Base-by-base conservation (phyloP, 2,797 vertebrate genomes). In the Sphenodon punctatus region DNA sequence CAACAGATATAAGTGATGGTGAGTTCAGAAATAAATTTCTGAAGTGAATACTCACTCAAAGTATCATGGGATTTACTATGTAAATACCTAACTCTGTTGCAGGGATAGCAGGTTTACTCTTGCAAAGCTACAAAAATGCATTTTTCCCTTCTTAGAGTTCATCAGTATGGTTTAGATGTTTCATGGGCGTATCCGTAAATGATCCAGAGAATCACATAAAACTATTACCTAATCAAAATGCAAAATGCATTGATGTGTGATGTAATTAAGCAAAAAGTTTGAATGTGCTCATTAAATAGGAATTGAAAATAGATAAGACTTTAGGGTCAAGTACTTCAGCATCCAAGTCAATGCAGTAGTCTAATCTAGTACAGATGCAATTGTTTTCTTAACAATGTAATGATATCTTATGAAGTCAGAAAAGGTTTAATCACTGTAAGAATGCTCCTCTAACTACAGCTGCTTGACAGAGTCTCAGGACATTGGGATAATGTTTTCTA, bases 261-360 rank as follows among this genome's bases (percentile, higher is more conserved):
- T 88, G 79, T 32, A 94, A 93, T 93, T 94, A 93, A 93, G 78
- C 63, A 89, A 76, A 82, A 85, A 88, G 84, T 93, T 75, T 86
- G 60, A 88, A 65, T 72, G n/a, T 90, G 77, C 82, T 94, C 75
- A 92, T 92, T 93, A 94, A 90, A 75, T 20, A 76, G 23, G 32
- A 89, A 91, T 85, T 1, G 1, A 89, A 94, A 90, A 84, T 71
- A 90, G 81, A 75, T 78, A 53, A 78, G 49, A 86, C 78, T 85
- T 90, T 83, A 88, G 80, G 73, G 83, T 93, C 85, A 93, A 90
- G 86, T 85, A 73, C 59, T 92, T 93, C 58, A 42, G 88, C 73
- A 91, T 45, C 39, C 75, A 76, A 89, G 51, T 92, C 87, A 83
- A 64, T 63, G 25, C 59, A 69, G 27, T 85, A 88, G 66, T 87